Evolutionary conservation across 2,797 vertebrate species (phyloP), one percentile per base, ranked within the genome.

Genomic region (Mallotus villosus): DNA sequence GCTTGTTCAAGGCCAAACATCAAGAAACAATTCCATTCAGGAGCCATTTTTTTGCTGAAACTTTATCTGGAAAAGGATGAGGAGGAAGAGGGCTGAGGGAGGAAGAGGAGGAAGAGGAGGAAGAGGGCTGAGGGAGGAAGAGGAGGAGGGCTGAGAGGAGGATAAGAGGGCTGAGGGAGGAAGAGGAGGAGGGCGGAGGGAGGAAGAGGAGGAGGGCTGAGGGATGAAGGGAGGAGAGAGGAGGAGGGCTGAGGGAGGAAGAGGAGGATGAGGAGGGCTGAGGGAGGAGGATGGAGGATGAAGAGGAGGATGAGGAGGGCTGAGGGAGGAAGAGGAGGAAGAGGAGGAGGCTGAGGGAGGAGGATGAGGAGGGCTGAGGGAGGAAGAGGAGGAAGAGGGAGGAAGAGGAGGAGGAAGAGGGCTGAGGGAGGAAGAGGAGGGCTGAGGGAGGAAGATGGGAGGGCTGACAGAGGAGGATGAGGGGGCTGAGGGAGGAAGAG

Each of bases 11-110:
- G 27, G 27, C 27, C 27, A 29, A 29, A 29, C 27, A 29, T 29
- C 3, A 4, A 29, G 3, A 29, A 29, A 29, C 27, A 29, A 29
- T 29, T 29, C 27, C 27, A 29, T 29, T 29, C 27, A 29, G 27
- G 27, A 29, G 27, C 27, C 27, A 29, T 29, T 29, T 29, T 29
- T 3, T 29, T 29, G 27, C 27, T 29, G 3, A 29, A 29, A 29
- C 27, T 29, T 25, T 29, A 29, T 29, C 27, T 29, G 70, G 51
- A 69, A 66, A 1, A 37, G 78, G 29, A 58, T n/a, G 77, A 80
- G 73, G 76, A 8, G 5, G 34, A 37, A 3, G 67, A 41, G 53
- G 78, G 76, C 78, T 93, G 90, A 65, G 93, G 92, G 93, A 86
- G 79, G 68, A 63, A 21, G 63, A 81, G 68, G 70, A 78, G 70